Evolutionary conservation across 2,888 invertebrate genomes (phyloP).

Genomic region (Ennomos erosarius): DNA sequence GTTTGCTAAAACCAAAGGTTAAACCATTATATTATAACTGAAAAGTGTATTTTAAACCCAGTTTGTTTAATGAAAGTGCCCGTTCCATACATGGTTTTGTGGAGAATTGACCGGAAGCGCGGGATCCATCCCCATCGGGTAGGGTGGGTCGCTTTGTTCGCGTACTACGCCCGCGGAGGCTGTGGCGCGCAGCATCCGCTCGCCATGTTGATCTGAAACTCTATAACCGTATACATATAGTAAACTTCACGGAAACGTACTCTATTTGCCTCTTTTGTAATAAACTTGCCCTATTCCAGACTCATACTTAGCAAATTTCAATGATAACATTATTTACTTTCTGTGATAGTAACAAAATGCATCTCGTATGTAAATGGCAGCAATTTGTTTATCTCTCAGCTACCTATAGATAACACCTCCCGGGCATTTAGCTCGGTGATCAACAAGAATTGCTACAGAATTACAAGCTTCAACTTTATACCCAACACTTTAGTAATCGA

Average conservation of each 20-base stretch:
- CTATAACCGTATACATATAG: slow-evolving; percentile 20
- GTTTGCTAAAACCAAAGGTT: slow-evolving; percentile 43
- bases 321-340: slow-evolving; percentile 27
- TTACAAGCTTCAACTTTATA: background rate
- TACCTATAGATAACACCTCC: slow-evolving; percentile 23
- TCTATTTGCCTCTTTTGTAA: slow-evolving; percentile 30
- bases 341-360: slow-evolving; percentile 18
- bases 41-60: slow-evolving; percentile 45
- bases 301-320: slow-evolving; percentile 5
- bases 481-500: background rate
- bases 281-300: slow-evolving; percentile 24
- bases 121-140: slow-evolving; percentile 42
- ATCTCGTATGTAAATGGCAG: slow-evolving; percentile 20
- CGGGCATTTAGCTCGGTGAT: slow-evolving; percentile 19
- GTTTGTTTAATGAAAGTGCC: slow-evolving; percentile 55
- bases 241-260: slow-evolving; percentile 9
- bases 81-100: slow-evolving; percentile 66
- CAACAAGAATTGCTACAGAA: background rate
- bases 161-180: slow-evolving; percentile 79
- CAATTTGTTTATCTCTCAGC: slow-evolving; percentile 23
- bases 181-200: slow-evolving; percentile 80
- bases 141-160: slow-evolving; percentile 79
- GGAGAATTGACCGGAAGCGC: slow-evolving; percentile 55
- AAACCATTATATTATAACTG: slow-evolving; percentile 55
- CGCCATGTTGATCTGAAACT: slow-evolving; percentile 63